phyloP scores from a whole-genome alignment of 2,113 vertebrate genomes.

The Antechinus stuartii region DNA sequence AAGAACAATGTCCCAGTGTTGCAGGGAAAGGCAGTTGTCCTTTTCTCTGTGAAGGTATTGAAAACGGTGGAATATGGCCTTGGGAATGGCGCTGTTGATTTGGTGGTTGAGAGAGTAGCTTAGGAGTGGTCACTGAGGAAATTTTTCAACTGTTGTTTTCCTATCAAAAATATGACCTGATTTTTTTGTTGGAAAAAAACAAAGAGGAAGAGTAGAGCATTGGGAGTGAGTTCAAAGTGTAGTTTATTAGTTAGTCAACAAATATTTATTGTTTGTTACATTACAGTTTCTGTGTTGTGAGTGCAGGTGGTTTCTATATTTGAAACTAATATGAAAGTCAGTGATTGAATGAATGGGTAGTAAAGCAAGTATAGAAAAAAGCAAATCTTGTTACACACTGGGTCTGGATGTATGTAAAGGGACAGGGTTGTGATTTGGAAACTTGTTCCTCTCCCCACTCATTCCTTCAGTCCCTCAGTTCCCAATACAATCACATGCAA shows the following conservation, averaged over 20 bases:
- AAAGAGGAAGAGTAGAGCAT: neutral
- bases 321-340: neutral
- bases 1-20: neutral
- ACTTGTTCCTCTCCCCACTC: neutral
- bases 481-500: no score
- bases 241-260: neutral
- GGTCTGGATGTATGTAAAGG: neutral
- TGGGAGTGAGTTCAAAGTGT: no score
- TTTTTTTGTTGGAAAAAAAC: neutral
- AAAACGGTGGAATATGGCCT: neutral
- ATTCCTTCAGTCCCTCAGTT: neutral
- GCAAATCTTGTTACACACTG: neutral
- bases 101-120: neutral
- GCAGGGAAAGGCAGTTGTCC: neutral
- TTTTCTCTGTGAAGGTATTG: neutral
- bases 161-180: neutral
- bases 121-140: neutral
- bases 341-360: neutral
- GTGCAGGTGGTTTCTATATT: neutral
- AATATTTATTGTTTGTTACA: neutral
- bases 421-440: neutral
- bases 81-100: neutral
- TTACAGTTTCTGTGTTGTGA: neutral
- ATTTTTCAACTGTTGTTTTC: neutral
- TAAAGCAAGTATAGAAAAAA: neutral